Evolutionary conservation across 2,797 vertebrate species (phyloP), one percentile per base, ranked within the genome.

Genomic region (Gallinago nigripennis): DNA sequence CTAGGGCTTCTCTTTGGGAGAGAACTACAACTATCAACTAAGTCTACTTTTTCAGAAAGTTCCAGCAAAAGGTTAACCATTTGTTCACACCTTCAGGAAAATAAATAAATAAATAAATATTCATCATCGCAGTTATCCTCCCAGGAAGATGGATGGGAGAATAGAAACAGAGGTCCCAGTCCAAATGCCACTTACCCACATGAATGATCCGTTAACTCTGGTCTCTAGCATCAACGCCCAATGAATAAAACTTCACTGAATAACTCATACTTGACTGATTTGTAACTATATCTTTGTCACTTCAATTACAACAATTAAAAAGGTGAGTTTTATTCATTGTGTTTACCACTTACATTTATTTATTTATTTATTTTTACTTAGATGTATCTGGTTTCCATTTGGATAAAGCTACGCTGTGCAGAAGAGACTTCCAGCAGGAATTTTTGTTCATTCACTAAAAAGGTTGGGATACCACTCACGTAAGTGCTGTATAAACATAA

Each of bases 121-220:
- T 73, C 8, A 33, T 20, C 54, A 23, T 25, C 21, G 31, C 5
- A 3, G 24, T 51, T 71, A 51, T 46, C 24, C 4, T 69, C 43
- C 19, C 39, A 80, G 68, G 56, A 70, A 16, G 39, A 43, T 0
- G 0, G 11, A 51, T 10, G 8, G n/a, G 16, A 70, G 35, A 64
- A 81, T 39, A 79, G 7, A 51, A 73, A 33, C 1, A 0, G 39
- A 68, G 25, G 12, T 21, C 16, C 6, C 39, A 15, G 17, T 16
- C 65, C 25, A 41, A 65, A 53, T 2, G 1, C 15, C 35, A 24
- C 39, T 41, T 33, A 54, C 6, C 27, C 8, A 8, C 0, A 0
- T 0, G 17, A 66, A 33, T 2, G 13, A 82, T 10, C 13, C 21
- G 27, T 23, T 24, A 39, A 9, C 51, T 24, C 14, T 17, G 12